Conservation (phyloP, 1,140 invertebrate species). For the Halyomorpha halys region DNA sequence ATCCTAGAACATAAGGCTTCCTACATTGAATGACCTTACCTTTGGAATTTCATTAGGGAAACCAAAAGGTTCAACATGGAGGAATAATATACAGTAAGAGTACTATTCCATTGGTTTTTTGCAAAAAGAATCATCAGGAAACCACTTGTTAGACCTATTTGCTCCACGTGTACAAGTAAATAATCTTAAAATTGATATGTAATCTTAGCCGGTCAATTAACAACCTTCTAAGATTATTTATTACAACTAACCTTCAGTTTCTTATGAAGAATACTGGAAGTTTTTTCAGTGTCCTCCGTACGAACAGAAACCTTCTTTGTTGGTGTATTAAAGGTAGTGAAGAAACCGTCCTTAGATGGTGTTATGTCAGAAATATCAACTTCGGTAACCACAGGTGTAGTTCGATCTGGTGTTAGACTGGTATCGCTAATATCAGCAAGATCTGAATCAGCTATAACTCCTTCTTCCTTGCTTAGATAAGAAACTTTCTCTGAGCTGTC, state of each 20-base stretch:
- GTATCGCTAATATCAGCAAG: slow-evolving; percentile 9
- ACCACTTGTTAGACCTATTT: too few species aligned
- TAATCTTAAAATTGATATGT: too few species aligned
- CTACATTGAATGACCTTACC: too few species aligned
- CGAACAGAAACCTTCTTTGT: neutral
- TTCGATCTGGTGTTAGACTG: slow-evolving; percentile 4
- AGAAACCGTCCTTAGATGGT: slow-evolving; percentile 15
- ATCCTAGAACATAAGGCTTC: too few species aligned
- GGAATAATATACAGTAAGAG: too few species aligned
- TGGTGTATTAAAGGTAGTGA: neutral
- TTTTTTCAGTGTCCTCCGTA: neutral
- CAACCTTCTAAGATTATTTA: too few species aligned
- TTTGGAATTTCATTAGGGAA: too few species aligned
- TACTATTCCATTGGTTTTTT: too few species aligned
- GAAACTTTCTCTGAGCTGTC: slow-evolving; percentile 14
- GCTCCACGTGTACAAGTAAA: too few species aligned
- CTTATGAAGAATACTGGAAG: neutral
- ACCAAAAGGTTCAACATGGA: too few species aligned
- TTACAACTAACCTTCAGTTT: neutral
- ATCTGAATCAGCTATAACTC: slow-evolving; percentile 11
- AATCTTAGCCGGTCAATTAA: too few species aligned
- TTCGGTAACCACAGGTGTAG: slow-evolving; percentile 9
- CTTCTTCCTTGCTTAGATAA: neutral
- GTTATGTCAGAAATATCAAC: slow-evolving; percentile 13
- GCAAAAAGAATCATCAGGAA: too few species aligned